Evolutionary conservation across 1,140 invertebrate genomes (phyloP).

Genomic region (Cyphomyrmex costatus): DNA sequence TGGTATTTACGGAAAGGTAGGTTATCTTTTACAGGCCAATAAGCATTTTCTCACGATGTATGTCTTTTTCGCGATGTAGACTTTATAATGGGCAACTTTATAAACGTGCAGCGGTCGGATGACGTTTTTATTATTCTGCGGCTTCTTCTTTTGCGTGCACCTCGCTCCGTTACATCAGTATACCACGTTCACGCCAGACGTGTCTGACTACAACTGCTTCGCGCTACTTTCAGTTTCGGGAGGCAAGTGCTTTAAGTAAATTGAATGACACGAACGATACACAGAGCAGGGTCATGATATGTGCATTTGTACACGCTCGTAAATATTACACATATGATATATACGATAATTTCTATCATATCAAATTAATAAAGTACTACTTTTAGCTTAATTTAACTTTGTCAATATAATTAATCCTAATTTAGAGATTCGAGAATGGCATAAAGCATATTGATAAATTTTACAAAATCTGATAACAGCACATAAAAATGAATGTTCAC

Average conservation of each 20-base stretch:
- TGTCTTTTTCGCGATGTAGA: constrained; percentile 13
- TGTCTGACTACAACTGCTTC: constrained; percentile 70
- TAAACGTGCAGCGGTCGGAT: neutral
- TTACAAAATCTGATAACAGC: neutral
- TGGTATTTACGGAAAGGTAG: constrained; percentile 39
- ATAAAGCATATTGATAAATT: constrained; percentile 29
- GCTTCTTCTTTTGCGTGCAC: constrained; percentile 22
- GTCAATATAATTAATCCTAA: constrained; percentile 34
- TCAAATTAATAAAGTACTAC: constrained; percentile 31
- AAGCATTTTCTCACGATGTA: constrained; percentile 41
- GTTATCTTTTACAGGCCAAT: constrained; percentile 44
- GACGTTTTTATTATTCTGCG: constrained; percentile 47
- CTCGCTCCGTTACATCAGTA: constrained; percentile 33
- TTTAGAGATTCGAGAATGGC: neutral
- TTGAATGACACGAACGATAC: constrained; percentile 46
- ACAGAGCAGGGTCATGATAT: neutral
- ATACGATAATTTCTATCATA: constrained; percentile 19
- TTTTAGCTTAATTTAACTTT: constrained; percentile 18
- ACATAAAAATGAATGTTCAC: constrained; percentile 18
- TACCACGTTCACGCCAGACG: constrained; percentile 32
- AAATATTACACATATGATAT: neutral
- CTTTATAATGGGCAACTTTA: constrained; percentile 44
- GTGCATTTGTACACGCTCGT: neutral
- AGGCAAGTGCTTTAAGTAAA: constrained; percentile 39
- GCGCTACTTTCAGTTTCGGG: constrained; percentile 37